Conservation (phyloP, 2,113 vertebrate genomes). For the Eidolon helvum region DNA sequence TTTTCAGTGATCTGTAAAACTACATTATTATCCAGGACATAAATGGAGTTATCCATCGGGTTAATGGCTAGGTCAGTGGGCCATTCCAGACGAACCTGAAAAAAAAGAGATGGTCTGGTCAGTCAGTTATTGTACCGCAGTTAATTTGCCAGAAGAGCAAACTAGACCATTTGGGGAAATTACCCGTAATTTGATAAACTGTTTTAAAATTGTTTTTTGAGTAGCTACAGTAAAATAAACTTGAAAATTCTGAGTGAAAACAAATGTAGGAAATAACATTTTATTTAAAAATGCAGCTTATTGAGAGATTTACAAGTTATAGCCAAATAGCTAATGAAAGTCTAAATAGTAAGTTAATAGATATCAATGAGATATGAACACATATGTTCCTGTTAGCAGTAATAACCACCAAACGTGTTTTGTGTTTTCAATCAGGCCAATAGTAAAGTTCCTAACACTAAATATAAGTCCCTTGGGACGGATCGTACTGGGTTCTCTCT, state of each 20-base stretch:
- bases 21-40: conserved; percentile 96
- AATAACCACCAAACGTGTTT: background rate
- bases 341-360: conserved; percentile 15
- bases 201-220: conserved; percentile 23
- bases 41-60: conserved; percentile 98
- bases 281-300: conserved; percentile 12
- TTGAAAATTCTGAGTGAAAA: background rate
- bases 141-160: background rate
- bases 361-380: background rate
- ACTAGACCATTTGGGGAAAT: background rate
- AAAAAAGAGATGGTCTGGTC: conserved; percentile 43
- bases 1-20: conserved; percentile 96
- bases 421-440: conserved; percentile 45
- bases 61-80: conserved; percentile 96
- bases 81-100: conserved; percentile 97
- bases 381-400: background rate
- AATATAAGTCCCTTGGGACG: conserved; percentile 45
- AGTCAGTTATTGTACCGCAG: background rate
- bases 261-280: background rate
- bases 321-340: background rate
- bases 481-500: conserved; percentile 39
- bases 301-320: background rate
- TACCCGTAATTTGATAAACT: conserved; percentile 49
- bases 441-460: conserved; percentile 30
- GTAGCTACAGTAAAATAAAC: background rate